phyloP scores from a whole-genome alignment of 2,888 invertebrate genomes.

The Eretmocerus hayati region DNA sequence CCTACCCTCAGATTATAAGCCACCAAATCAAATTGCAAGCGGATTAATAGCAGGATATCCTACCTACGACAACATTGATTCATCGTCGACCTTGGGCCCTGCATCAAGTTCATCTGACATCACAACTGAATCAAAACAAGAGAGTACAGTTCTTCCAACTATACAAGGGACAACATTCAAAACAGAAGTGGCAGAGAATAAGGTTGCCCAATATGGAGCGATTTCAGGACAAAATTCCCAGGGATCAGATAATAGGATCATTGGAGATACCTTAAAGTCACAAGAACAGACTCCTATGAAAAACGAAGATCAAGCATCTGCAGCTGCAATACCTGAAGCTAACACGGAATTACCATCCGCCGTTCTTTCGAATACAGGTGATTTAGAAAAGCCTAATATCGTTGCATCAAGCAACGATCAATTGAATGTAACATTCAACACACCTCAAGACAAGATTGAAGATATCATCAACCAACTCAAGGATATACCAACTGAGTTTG shows the following conservation, averaged over 20 bases:
- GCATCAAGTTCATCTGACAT: background rate
- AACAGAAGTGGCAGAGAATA: background rate
- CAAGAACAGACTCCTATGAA: conserved; percentile 1
- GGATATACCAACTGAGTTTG: conserved; percentile 5
- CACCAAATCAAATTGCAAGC: conserved; percentile 30
- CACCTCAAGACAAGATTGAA: conserved; percentile 18
- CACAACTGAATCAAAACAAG: background rate
- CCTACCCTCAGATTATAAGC: conserved; percentile 25
- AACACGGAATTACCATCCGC: conserved; percentile 11
- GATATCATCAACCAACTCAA: conserved; percentile 16
- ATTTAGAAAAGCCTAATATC: conserved; percentile 9
- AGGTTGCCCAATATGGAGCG: background rate
- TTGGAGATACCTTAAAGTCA: background rate
- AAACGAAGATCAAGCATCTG: background rate
- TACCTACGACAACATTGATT: conserved; percentile 20
- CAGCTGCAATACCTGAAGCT: conserved; percentile 6
- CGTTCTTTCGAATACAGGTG: conserved; percentile 2
- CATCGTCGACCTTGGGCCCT: background rate
- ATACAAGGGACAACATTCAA: background rate
- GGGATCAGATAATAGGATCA: background rate
- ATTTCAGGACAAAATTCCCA: background rate
- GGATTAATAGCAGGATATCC: conserved; percentile 37
- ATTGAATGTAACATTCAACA: conserved; percentile 3
- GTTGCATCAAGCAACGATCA: conserved; percentile 6
- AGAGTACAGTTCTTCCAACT: background rate